phyloP scores from a whole-genome alignment of 2,113 vertebrate species.

The Promerops cafer region DNA sequence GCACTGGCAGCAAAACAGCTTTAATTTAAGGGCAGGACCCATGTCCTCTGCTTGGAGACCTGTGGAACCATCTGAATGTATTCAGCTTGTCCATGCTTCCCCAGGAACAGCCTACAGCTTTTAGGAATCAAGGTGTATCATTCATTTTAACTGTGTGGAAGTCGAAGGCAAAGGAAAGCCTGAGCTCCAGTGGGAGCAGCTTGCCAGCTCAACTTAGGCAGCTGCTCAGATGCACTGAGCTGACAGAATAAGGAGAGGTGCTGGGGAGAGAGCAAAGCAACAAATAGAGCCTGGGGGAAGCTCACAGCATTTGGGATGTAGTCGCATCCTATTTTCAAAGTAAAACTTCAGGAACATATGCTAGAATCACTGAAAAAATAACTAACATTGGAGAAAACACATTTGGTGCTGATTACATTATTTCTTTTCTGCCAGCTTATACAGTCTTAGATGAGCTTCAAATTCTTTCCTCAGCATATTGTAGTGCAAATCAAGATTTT shows the following conservation, averaged over 20 bases:
- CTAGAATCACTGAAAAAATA: not conserved
- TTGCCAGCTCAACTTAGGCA: not conserved
- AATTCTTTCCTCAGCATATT: not conserved
- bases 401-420: not conserved
- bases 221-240: not conserved
- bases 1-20: not conserved
- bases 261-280: not conserved
- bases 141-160: not conserved
- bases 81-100: not conserved
- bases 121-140: rapidly evolving
- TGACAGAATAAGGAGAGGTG: not conserved
- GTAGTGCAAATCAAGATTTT: not conserved
- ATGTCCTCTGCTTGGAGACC: not conserved
- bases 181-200: not conserved
- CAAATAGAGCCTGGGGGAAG: not conserved
- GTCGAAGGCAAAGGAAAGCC: not conserved
- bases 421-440: not conserved
- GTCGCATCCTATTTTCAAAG: not conserved
- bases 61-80: not conserved
- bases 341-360: not conserved
- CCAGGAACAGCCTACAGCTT: not conserved
- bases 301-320: not conserved
- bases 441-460: not conserved
- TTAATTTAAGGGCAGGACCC: not conserved
- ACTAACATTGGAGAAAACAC: not conserved